Evolutionary conservation across 2,797 vertebrate genomes (phyloP).

Genomic region (Hyperoplus lanceolatus): DNA sequence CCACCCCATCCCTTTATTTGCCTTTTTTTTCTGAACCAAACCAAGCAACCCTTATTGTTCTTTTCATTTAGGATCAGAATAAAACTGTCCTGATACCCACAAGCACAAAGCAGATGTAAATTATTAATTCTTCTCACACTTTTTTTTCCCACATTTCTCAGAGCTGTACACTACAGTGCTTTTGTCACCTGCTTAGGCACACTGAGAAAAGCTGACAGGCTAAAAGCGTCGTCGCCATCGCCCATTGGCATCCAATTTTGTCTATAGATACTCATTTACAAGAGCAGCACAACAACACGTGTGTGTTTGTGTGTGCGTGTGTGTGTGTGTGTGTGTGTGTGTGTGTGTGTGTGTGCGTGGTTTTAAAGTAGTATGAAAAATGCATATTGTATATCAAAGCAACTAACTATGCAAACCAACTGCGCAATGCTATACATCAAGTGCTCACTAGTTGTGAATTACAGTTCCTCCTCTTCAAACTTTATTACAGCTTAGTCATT

Average conservation of each 20-base stretch:
- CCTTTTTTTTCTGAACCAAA: constrained; percentile 24
- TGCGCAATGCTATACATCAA: not conserved
- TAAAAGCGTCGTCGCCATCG: constrained; percentile 5
- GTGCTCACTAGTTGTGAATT: not conserved
- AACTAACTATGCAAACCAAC: not conserved
- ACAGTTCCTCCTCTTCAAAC: constrained; percentile 1
- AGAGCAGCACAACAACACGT: constrained; percentile 36
- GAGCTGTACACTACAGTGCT: constrained; percentile 32
- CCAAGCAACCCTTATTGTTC: constrained; percentile 17
- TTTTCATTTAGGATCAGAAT: constrained; percentile 29
- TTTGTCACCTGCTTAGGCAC: constrained; percentile 53
- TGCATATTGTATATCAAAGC: no score
- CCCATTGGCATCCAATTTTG: constrained; percentile 38
- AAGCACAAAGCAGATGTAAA: constrained; percentile 7
- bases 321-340: not conserved
- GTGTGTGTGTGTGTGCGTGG: no score
- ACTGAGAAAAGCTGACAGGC: constrained; percentile 29
- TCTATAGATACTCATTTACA: constrained; percentile 9
- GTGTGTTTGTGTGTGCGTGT: not conserved
- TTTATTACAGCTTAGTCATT: not conserved
- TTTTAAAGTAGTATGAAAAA: no score
- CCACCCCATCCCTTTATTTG: not conserved
- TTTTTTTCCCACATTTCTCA: constrained; percentile 4
- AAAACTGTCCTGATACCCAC: constrained; percentile 25
- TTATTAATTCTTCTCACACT: constrained; percentile 27